Evolutionary conservation across 2,113 vertebrate genomes (phyloP), one percentile per base, ranked within the genome.

Genomic region (Hipposideros armiger): DNA sequence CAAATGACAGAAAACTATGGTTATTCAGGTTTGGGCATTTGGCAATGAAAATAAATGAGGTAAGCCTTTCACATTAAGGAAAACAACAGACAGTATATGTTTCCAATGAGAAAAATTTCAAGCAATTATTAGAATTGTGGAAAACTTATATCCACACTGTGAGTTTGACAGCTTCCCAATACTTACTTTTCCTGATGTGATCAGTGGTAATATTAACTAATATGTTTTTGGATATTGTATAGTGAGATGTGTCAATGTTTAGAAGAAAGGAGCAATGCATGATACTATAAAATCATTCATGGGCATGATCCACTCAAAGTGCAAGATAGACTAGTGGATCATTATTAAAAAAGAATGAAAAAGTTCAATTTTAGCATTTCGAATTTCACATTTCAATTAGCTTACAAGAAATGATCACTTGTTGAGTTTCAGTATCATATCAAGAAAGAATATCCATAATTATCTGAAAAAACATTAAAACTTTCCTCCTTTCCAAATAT

Each of bases 31-130:
- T 85, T 85, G 36, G 50, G 20, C 24, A 85, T 60, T 45, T 89
- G 67, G 40, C 54, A 92, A 86, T n/a, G 47, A 72, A 91, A 86
- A 94, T 93, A 20, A 95, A 80, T 54, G n/a, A 89, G 76, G 6
- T 52, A 76, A 93, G 62, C 0, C 17, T 87, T 86, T 94, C 4
- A 36, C 2, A 22, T 66, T 91, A 86, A 22, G 17, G 32, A 73
- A 96, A 73, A 83, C 15, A 87, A 92, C 9, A 22, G 50, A 66
- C 20, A 36, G 6, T 28, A 17, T 81, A 5, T 95, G 28, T 58
- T 94, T 91, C 42, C 45, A 67, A 30, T 66, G 30, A 95, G 64
- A 89, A 83, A 67, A n/a, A 36, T 47, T 88, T 66, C 69, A 94
- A 70, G 36, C 42, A 3, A 76, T 62, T 90, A 69, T 81, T 60